Percentiles rank a stretch among this genome's conserved stretches.
Evolutionary conservation across 2,797 vertebrate species (phyloP).

Genomic region (Siniperca obscura): DNA sequence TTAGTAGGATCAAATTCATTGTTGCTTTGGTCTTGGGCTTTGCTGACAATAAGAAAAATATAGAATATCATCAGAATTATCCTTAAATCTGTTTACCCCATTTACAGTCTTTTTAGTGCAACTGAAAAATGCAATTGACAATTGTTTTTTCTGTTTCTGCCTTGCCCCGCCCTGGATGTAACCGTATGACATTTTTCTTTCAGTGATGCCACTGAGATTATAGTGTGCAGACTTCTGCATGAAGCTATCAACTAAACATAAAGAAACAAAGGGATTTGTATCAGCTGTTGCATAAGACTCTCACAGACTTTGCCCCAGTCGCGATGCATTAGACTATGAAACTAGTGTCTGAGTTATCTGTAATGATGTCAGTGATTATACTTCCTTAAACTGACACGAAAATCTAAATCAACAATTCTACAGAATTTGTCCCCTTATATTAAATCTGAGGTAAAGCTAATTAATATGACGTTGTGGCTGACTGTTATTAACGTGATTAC

Average conservation of each 20-base stretch:
- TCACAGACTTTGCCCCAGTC: conserved; percentile 29
- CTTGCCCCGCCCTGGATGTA: not conserved
- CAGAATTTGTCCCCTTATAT: conserved; percentile 12
- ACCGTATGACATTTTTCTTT: not conserved
- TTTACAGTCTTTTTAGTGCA: not conserved
- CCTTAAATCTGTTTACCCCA: conserved; percentile 4
- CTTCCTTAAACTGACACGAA: conserved; percentile 1
- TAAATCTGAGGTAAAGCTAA: conserved; percentile 13
- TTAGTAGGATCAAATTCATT: not conserved
- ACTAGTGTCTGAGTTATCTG: conserved; percentile 16
- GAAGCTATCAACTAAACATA: conserved; percentile 22
- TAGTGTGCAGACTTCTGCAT: not conserved
- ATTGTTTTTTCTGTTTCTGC: not conserved
- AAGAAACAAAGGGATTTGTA: conserved; percentile 41
- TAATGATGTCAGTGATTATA: conserved; percentile 28
- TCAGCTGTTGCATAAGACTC: conserved; percentile 33
- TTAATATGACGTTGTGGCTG: not conserved
- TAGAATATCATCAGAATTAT: not conserved
- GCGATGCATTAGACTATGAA: conserved; percentile 23
- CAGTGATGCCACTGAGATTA: not conserved
- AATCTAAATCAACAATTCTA: not conserved
- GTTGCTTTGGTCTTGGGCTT: not conserved
- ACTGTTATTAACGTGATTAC: not conserved
- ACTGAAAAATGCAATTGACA: not conserved
- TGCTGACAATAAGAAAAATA: not conserved